These are phyloP conservation scores for Dicyrtoma fusca DNA, from an alignment of 2,888 invertebrate genomes.

Conservation along the genomic window DNA sequence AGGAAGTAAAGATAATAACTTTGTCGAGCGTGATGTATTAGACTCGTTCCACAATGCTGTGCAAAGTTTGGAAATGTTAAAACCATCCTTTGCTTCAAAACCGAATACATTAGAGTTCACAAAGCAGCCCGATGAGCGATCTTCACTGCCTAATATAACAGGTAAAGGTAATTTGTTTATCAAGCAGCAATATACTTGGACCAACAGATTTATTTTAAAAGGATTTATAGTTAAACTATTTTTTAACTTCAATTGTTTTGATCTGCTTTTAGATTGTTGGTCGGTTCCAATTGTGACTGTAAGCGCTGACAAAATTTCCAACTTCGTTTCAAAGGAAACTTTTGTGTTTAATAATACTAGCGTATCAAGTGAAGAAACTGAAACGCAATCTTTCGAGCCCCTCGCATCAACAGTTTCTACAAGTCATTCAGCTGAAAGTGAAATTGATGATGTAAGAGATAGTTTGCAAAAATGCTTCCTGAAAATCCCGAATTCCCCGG, in stretches of 20 bases:
- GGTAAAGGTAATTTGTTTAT: too few species aligned
- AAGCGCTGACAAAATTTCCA: constrained; percentile 19
- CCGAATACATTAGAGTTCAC: constrained; percentile 19
- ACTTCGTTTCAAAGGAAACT: constrained; percentile 38
- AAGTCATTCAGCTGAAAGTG: background rate
- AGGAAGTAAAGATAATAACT: constrained; percentile 34
- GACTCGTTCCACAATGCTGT: constrained; percentile 53
- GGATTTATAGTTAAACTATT: too few species aligned
- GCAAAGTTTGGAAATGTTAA: constrained; percentile 47
- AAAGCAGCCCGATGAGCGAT: constrained; percentile 18
- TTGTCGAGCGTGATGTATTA: constrained; percentile 53
- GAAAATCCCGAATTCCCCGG: constrained; percentile 17
- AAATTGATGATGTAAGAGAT: background rate
- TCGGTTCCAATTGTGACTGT: constrained; percentile 33
- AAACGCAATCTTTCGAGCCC: background rate
- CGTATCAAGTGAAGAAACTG: background rate
- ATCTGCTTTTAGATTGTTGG: constrained; percentile 29
- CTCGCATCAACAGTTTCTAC: background rate
- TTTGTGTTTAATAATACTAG: constrained; percentile 24
- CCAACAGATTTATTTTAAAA: too few species aligned
- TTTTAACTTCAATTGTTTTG: too few species aligned
- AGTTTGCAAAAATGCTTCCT: background rate
- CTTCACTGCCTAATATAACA: constrained; percentile 31
- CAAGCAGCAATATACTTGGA: too few species aligned
- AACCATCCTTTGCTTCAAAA: constrained; percentile 6